These are phyloP conservation scores for Chrysina gloriosa DNA, from an alignment of 2,888 invertebrate species.

Conservation along the genomic window DNA sequence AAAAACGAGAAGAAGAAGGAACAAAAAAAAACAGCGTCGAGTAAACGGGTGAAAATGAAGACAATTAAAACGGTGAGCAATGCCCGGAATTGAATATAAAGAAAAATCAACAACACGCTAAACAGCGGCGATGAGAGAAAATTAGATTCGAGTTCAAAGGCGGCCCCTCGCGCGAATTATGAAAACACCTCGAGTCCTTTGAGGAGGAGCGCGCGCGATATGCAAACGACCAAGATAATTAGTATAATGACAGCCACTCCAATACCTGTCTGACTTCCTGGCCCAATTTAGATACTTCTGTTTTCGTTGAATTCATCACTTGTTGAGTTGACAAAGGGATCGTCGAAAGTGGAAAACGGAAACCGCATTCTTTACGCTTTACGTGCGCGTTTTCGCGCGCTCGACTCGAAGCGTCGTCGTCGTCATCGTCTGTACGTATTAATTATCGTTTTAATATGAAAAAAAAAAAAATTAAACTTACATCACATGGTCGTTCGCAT, in stretches of 20 bases:
- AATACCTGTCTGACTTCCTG: slow-evolving; percentile 59
- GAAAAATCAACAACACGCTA: slow-evolving; percentile 56
- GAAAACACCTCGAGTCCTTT: slow-evolving; percentile 66
- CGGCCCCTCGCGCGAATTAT: slow-evolving; percentile 63
- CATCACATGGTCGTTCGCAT: no score
- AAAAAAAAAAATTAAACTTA: no score
- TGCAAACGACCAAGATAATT: slow-evolving; percentile 67
- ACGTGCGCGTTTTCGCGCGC: slow-evolving; percentile 3
- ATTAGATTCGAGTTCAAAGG: slow-evolving; percentile 66
- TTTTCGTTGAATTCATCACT: slow-evolving; percentile 51
- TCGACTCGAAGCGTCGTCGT: no score
- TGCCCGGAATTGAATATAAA: slow-evolving; percentile 45
- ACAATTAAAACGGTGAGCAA: slow-evolving; percentile 52
- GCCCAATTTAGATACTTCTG: slow-evolving; percentile 55
- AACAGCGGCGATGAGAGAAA: slow-evolving; percentile 60
- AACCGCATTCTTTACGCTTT: slow-evolving; percentile 24
- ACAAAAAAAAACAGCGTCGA: slow-evolving; percentile 24
- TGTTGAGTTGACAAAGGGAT: slow-evolving; percentile 45
- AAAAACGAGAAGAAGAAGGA: no score
- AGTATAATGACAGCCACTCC: slow-evolving; percentile 66
- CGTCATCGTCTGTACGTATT: no score
- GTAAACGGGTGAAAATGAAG: slow-evolving; percentile 47
- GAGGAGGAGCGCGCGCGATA: slow-evolving; percentile 62
- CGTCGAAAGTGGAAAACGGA: slow-evolving; percentile 32
- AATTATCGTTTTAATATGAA: no score